Conservation (phyloP, 2,113 vertebrate species). For the Cryptomyrus ogoouensis region DNA sequence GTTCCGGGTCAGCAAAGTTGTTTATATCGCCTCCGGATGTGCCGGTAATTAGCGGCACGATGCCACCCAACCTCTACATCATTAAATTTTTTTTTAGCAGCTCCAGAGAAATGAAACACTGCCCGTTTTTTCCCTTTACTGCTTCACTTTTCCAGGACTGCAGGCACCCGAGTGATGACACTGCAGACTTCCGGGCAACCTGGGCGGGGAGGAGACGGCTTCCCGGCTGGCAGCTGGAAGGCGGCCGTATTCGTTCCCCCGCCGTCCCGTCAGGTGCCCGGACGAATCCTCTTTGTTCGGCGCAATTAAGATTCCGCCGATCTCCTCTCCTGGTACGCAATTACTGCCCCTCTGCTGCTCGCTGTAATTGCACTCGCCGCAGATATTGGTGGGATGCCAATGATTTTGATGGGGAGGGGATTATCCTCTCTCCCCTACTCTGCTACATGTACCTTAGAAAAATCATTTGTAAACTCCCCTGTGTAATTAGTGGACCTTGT, state of each 20-base stretch:
- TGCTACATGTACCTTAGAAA: constrained; percentile 90
- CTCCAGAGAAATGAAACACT: constrained; percentile 74
- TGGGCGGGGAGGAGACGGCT: constrained; percentile 53
- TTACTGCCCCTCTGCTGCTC: constrained; percentile 86
- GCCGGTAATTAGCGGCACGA: neutral
- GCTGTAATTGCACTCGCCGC: constrained; percentile 94
- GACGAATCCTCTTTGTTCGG: constrained; percentile 81
- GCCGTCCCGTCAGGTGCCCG: constrained; percentile 73
- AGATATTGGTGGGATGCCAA: constrained; percentile 91
- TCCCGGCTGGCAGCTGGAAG: constrained; percentile 30
- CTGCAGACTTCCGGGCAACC: constrained; percentile 53
- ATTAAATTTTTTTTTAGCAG: constrained; percentile 59
- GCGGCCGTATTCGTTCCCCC: constrained; percentile 53
- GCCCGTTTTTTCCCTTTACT: constrained; percentile 51
- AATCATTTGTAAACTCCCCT: constrained; percentile 99
- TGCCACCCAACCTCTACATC: neutral
- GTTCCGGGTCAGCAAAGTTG: neutral
- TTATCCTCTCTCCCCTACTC: constrained; percentile 82
- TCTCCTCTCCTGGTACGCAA: constrained; percentile 87
- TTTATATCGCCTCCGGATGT: neutral
- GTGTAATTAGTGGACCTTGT: constrained; percentile 98
- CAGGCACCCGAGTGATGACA: constrained; percentile 63
- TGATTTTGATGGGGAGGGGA: constrained; percentile 89
- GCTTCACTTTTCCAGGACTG: constrained; percentile 21
- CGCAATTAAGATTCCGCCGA: constrained; percentile 89